phyloP scores from a whole-genome alignment of 1,140 invertebrate genomes.

The Halictus rubicundus region DNA sequence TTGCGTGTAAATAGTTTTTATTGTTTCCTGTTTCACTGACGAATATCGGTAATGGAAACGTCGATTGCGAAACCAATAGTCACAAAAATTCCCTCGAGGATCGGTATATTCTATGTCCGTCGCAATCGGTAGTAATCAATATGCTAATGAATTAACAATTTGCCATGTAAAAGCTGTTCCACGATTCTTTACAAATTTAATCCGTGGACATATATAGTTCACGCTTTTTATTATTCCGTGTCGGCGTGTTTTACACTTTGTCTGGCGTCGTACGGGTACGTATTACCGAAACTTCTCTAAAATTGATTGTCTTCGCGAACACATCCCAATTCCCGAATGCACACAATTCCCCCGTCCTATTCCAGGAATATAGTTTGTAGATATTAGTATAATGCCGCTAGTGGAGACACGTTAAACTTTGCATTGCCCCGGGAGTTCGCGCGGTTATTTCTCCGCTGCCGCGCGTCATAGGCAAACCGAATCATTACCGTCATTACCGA shows the following conservation, averaged over 20 bases:
- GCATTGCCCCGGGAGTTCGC: conserved; percentile 10
- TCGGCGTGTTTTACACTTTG: background rate
- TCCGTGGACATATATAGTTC: background rate
- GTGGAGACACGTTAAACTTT: conserved; percentile 1
- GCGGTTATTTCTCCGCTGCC: background rate
- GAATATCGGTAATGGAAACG: too few relatives aligned
- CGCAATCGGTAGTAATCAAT: too few relatives aligned
- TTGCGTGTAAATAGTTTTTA: too few relatives aligned
- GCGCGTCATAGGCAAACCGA: background rate
- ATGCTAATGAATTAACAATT: background rate
- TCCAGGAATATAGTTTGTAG: background rate
- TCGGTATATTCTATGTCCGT: too few relatives aligned
- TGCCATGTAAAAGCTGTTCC: background rate
- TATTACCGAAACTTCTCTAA: background rate
- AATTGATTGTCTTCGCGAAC: background rate
- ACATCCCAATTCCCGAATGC: background rate
- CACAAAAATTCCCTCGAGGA: too few relatives aligned
- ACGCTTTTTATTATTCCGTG: background rate
- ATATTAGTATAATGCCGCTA: background rate
- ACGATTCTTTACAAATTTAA: background rate
- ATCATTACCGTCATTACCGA: conserved; percentile 9
- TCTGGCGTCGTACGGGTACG: background rate
- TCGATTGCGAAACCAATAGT: too few relatives aligned
- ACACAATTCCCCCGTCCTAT: background rate
- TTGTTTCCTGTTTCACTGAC: too few relatives aligned